Conservation (phyloP, 30 jellyfish, hydroid and myxozoan genomes). For the Catostylus mosaicus region DNA sequence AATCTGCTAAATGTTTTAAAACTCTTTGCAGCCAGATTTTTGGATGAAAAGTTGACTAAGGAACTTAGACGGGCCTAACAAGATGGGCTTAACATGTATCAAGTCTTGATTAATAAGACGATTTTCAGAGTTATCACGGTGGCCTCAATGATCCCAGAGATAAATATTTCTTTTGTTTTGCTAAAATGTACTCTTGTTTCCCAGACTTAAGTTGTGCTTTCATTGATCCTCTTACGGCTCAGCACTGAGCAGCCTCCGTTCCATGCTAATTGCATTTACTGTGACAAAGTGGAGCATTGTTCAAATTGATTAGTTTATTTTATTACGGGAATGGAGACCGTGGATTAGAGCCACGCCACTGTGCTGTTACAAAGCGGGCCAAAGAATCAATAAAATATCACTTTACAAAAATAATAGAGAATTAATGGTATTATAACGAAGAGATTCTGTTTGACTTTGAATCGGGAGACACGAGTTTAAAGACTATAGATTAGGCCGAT, state of each 20-base stretch:
- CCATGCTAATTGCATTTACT: conserved; percentile 48
- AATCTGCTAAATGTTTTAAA: no score
- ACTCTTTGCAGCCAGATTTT: background rate
- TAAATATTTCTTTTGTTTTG: conserved; percentile 6
- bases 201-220: conserved; percentile 24
- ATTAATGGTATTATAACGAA: conserved; percentile 21
- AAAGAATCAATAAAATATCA: conserved; percentile 42
- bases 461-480: conserved; percentile 45
- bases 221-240: conserved; percentile 42
- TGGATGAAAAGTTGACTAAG: background rate
- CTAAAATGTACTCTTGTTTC: conserved; percentile 1
- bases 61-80: conserved; percentile 12
- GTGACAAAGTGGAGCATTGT: conserved; percentile 31
- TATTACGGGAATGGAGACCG: conserved; percentile 25
- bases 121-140: conserved; percentile 21
- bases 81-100: background rate
- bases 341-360: conserved; percentile 31
- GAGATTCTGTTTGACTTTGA: conserved; percentile 16
- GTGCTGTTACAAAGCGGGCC: conserved; percentile 11
- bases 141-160: conserved; percentile 10
- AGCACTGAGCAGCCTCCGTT: conserved; percentile 56
- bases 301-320: conserved; percentile 41
- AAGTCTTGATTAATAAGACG: conserved; percentile 1
- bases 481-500: conserved; percentile 12
- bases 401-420: conserved; percentile 42